Percentiles rank a stretch among this genome's conserved stretches.
Conservation (phyloP, 1,140 invertebrate species). For the Drosophila nigrodunni region DNA sequence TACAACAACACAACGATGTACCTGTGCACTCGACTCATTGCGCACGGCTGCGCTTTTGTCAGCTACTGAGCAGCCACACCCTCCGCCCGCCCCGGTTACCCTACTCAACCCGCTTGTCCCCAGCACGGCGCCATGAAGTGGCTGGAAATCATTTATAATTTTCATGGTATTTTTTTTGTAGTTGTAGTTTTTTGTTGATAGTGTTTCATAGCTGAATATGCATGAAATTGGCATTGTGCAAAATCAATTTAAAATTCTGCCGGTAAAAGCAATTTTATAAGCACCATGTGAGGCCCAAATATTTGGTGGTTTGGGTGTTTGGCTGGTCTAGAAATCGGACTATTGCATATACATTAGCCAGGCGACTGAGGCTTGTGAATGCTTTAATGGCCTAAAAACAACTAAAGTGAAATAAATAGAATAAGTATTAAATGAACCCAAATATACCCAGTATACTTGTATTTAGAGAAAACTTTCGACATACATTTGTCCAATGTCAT, state of each 20-base stretch:
- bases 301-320: not conserved
- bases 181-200: constrained; percentile 9
- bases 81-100: not conserved
- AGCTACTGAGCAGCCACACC: constrained; percentile 22
- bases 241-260: constrained; percentile 59
- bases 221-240: constrained; percentile 56
- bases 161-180: constrained; percentile 10
- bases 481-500: not conserved
- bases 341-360: constrained; percentile 27
- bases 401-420: constrained; percentile 21
- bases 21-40: constrained; percentile 77
- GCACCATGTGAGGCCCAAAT: constrained; percentile 30
- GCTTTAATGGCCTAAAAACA: constrained; percentile 41
- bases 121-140: constrained; percentile 24
- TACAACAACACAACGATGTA: constrained; percentile 60
- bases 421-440: not conserved
- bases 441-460: not conserved
- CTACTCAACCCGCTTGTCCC: no score
- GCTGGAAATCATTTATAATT: constrained; percentile 68
- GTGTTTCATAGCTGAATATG: constrained; percentile 56
- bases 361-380: constrained; percentile 12
- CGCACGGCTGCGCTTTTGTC: constrained; percentile 76
- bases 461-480: not conserved
- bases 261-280: constrained; percentile 49
- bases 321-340: constrained; percentile 5